Conservation (phyloP, 2,797 vertebrate species). For the Natrix natrix region DNA sequence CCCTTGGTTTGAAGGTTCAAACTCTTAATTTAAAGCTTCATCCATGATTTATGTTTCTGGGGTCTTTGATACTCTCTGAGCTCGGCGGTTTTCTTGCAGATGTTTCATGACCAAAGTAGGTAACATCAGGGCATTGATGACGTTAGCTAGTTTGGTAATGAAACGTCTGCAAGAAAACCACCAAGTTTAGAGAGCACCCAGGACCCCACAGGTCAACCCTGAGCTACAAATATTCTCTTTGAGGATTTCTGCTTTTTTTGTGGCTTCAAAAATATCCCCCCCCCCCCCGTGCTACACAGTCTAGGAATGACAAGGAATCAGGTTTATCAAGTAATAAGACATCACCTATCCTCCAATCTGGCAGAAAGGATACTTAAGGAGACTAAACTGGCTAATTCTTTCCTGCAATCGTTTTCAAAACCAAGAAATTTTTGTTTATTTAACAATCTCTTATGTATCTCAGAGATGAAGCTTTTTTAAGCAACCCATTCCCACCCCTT, state of each 20-base stretch:
- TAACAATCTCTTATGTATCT: constrained; percentile 32
- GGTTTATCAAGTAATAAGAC: background rate
- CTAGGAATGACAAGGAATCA: background rate
- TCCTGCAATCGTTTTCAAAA: constrained; percentile 20
- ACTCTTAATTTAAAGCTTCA: background rate
- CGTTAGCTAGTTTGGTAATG: background rate
- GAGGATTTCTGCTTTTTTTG: background rate
- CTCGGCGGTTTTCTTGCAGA: background rate
- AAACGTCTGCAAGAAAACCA: background rate
- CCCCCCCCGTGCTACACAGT: background rate
- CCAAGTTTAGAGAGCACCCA: background rate
- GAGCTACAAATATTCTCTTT: background rate
- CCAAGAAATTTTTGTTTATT: constrained; percentile 10
- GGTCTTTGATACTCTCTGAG: background rate
- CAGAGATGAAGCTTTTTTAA: constrained; percentile 42
- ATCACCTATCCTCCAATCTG: background rate
- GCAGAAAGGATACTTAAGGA: background rate
- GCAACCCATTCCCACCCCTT: constrained; percentile 53
- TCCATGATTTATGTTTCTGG: background rate
- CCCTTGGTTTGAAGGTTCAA: background rate
- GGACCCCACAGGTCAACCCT: background rate
- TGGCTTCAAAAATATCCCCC: background rate
- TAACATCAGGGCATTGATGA: background rate
- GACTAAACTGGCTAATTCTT: background rate
- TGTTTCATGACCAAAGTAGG: background rate